Percentiles rank a stretch among this genome's conserved stretches.
Evolutionary conservation across 2,888 invertebrate species (phyloP).

Genomic region (Standfussiana lucernea): DNA sequence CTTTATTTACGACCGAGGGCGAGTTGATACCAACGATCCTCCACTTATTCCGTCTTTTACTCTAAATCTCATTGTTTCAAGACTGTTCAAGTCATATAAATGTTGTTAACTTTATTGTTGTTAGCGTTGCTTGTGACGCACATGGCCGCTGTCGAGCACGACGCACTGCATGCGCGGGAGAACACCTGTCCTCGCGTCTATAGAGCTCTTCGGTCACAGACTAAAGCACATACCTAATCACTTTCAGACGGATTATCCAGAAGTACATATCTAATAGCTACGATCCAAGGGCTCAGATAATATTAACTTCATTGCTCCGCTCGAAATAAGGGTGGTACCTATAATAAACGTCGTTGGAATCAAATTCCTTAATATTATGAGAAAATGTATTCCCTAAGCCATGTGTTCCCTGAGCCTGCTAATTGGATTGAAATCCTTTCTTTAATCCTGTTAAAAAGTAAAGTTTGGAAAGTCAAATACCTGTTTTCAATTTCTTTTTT

Average conservation of each 20-base stretch:
- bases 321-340: background rate
- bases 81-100: slow-evolving; percentile 8
- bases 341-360: background rate
- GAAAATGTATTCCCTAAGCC: background rate
- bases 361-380: background rate
- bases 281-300: background rate
- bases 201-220: background rate
- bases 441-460: slow-evolving; percentile 1
- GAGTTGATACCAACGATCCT: slow-evolving; percentile 24
- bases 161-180: too few species aligned
- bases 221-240: background rate
- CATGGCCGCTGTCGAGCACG: background rate
- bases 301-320: background rate
- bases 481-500: background rate
- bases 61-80: slow-evolving; percentile 14
- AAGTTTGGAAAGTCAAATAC: background rate
- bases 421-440: slow-evolving; percentile 9
- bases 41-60: slow-evolving; percentile 29
- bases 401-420: background rate
- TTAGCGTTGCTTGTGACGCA: background rate
- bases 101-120: background rate
- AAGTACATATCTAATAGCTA: background rate
- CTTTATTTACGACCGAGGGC: slow-evolving; percentile 37
- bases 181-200: background rate
- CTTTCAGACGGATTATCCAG: background rate